Base-by-base conservation (phyloP, 2,113 vertebrate genomes). In the Lethenteron reissneri region DNA sequence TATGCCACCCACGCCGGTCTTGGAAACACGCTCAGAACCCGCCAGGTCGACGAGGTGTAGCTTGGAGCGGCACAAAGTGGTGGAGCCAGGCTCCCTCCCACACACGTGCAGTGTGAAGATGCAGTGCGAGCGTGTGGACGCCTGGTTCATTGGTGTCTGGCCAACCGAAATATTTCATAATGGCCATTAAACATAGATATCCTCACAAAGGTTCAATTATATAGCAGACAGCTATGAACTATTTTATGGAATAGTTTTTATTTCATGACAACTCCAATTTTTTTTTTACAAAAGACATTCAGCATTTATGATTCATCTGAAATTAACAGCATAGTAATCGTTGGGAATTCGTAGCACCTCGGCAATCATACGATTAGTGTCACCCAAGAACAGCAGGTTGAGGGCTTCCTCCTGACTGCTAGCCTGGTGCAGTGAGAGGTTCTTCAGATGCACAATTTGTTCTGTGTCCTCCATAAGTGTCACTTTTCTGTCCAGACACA, bases 311-410 rank as follows among this genome's bases (percentile, higher is more conserved):
- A 70, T 62, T 72, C 71, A n/a, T 19, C 71, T 59, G 41, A 25
- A 72, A 56, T 70, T 56, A 56, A 41, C 41, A n/a, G 5, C 41
- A 56, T 19, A 7, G 57, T 19, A 12, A 8, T 5, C 19, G 13
- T 11, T 56, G 70, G 57, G 25, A 69, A 25, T 69, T 10, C n/a
- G 25, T 12, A 79, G 83, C 75, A 97, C 94, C 82, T 99, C 92
- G 71, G 92, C 88, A 75, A 96, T 94, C 85, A 95, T 91, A 57
- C 94, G 88, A 78, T 99, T 97, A 71, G 92, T 99, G 77, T 99
- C 94, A 15, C 94, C 94, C 56, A 97, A 77, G 76, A 99, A 99
- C 9, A 99, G 88, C 8, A 97, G 78, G 75, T 95, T 95, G 71
- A 99, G 82, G 58, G 91, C 90, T 76, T 95, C 88, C 75, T 96